Evolutionary conservation across 2,113 vertebrate species (phyloP), one percentile per base, ranked within the genome.

Genomic region (Struthio camelus): DNA sequence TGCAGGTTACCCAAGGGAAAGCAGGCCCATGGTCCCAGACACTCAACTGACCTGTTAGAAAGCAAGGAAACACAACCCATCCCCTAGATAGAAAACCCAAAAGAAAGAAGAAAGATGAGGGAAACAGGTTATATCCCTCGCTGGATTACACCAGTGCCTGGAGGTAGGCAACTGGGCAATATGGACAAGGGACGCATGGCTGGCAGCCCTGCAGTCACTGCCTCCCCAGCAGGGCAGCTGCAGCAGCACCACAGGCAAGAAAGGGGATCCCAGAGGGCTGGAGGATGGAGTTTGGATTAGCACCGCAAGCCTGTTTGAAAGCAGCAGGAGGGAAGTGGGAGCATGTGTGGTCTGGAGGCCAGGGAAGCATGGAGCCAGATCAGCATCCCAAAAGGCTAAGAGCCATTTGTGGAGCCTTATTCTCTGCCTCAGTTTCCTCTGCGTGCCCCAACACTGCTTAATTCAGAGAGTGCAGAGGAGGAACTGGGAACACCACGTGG

Each of bases 141-240:
- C 3, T 38, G 73, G 9, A 13, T 53, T 38, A 32, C 7, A 7
- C 14, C 0, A 0, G n/a, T 54, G 14, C 14, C 32, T 67, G 51
- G 25, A 62, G 62, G 36, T 1, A 2, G 34, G 58, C 36, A 80
- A 23, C 4, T 46, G 36, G 40, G 5, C 4, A 2, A 14, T 17
- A 24, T 15, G 23, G 56, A 23, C 58, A 72, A 16, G 23, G 1
- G 11, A 77, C 40, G 14, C n/a, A 66, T 2, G 10, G 53, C 42
- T 42, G 40, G 42, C 42, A 81, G 70, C 28, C 56, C 36, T 10
- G 4, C 38, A 9, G 9, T 28, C n/a, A 54, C 66, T 66, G 11
- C 1, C 32, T 22, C 17, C 38, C n/a, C 50, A 24, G n/a, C 50
- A 56, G 56, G 54, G n/a, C 54, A 79, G 53, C 30, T 48, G 71